Evolutionary conservation across 2,888 invertebrate genomes (phyloP), one percentile per base, ranked within the genome.

Genomic region (Clanis bilineata): DNA sequence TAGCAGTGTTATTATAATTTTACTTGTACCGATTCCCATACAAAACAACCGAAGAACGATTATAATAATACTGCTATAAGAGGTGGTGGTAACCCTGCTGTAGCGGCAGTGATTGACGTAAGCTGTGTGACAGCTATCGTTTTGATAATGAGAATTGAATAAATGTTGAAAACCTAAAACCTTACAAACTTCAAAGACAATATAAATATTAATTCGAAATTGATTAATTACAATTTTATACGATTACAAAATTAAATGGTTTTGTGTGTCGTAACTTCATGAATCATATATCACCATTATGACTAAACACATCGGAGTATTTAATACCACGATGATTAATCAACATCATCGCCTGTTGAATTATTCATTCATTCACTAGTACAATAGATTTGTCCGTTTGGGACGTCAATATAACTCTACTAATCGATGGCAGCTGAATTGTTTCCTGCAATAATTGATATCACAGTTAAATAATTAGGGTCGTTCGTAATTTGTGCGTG

Each of bases 401-500:
- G 9, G 32, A 18, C 51, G 51, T 28, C 18, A 51, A n/a, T 32
- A 51, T 51, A 51, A 51, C 28, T 63, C 57, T 51, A 66, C 65
- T 67, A 68, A 70, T 70, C 66, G 62, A 28, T 38, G 60, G 64
- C 65, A 61, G 61, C 58, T 67, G 47, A 32, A 51, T 51, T 64
- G 57, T 62, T 70, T 66, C 58, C 58, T 66, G 64, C 61, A 51
- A 51, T 56, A 65, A 64, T 70, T 58, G 68, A 73, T 82, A 82
- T 76, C 73, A 65, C 61, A 68, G 70, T 74, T 76, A 70, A 78
- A 79, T 79, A 78, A 82, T 80, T 83, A 80, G 79, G 76, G 73
- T 71, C 73, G 74, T 68, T 69, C 65, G 64, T 79, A 76, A 77
- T 75, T 74, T 77, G 67, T 64, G 65, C 72, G 68, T 67, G 65